These are phyloP conservation scores for Poeciliopsis retropinna DNA, from an alignment of 2,113 vertebrate genomes.

Conservation along the genomic window DNA sequence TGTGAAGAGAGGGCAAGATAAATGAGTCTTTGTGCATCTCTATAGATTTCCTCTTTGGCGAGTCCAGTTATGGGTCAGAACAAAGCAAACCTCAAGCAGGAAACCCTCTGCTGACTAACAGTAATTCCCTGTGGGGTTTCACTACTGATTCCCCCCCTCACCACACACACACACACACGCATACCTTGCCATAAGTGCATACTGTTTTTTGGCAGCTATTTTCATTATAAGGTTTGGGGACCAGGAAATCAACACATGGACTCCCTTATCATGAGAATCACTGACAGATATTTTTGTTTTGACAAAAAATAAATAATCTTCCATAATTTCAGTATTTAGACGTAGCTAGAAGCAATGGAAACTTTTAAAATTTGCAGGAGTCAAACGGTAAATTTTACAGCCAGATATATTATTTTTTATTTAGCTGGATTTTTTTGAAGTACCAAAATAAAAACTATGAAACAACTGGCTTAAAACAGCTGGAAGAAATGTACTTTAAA, in stretches of 20 bases:
- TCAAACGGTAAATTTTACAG: too few species aligned
- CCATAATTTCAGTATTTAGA: too few species aligned
- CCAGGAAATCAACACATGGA: constrained; percentile 8
- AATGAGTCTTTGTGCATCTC: constrained; percentile 18
- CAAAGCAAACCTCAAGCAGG: constrained; percentile 36
- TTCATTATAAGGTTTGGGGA: constrained; percentile 3
- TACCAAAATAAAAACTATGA: background rate
- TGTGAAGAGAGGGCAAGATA: constrained; percentile 11
- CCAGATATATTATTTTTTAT: too few species aligned
- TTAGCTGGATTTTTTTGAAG: too few species aligned
- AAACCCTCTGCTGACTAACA: constrained; percentile 42
- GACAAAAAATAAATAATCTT: too few species aligned
- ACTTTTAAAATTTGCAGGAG: background rate
- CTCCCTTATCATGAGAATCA: constrained; percentile 1
- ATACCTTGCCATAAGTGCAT: background rate
- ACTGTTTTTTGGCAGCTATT: background rate
- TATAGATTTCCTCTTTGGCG: background rate
- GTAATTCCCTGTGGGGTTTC: constrained; percentile 5
- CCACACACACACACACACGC: background rate
- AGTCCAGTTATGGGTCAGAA: constrained; percentile 25
- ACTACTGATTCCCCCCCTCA: background rate
- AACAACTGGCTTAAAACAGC: background rate
- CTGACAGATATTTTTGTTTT: background rate
- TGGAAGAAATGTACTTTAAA: background rate
- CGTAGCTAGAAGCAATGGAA: background rate